phyloP scores from a whole-genome alignment of 2,888 invertebrate species.

The Chrysolina americana region DNA sequence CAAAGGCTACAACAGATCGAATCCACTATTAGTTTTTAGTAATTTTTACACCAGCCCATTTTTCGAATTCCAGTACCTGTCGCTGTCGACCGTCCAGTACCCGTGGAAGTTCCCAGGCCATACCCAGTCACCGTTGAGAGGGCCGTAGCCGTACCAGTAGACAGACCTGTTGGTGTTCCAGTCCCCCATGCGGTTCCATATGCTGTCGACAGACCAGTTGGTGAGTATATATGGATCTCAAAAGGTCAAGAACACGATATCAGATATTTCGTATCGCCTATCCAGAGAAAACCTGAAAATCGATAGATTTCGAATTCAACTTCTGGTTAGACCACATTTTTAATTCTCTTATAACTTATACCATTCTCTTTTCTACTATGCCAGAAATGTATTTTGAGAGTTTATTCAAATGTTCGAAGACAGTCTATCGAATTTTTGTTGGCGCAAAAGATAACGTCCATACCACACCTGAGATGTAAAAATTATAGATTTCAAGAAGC shows the following conservation, averaged over 20 bases:
- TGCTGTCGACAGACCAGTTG: conserved; percentile 61
- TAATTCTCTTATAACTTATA: too few relatives aligned
- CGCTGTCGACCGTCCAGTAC: conserved; percentile 68
- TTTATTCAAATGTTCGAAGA: too few relatives aligned
- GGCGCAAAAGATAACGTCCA: too few relatives aligned
- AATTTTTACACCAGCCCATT: neutral
- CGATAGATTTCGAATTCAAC: neutral
- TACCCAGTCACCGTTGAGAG: conserved; percentile 70
- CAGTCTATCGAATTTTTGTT: too few relatives aligned
- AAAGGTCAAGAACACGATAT: too few relatives aligned
- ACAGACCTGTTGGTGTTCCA: conserved; percentile 71
- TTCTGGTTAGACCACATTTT: too few relatives aligned
- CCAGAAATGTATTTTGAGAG: too few relatives aligned
- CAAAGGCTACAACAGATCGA: too few relatives aligned
- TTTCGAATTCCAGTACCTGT: conserved; percentile 55
- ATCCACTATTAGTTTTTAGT: too few relatives aligned
- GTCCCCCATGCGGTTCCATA: conserved; percentile 61
- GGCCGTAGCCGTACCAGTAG: conserved; percentile 72
- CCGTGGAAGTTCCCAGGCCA: conserved; percentile 70
- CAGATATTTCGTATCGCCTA: neutral
- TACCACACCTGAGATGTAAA: too few relatives aligned
- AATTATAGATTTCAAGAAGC: too few relatives aligned
- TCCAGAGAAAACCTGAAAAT: neutral
- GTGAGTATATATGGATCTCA: conserved; percentile 35
- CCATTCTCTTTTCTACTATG: too few relatives aligned